Base-by-base conservation (phyloP, 2,113 vertebrate genomes). In the Lamprologus lemairii region DNA sequence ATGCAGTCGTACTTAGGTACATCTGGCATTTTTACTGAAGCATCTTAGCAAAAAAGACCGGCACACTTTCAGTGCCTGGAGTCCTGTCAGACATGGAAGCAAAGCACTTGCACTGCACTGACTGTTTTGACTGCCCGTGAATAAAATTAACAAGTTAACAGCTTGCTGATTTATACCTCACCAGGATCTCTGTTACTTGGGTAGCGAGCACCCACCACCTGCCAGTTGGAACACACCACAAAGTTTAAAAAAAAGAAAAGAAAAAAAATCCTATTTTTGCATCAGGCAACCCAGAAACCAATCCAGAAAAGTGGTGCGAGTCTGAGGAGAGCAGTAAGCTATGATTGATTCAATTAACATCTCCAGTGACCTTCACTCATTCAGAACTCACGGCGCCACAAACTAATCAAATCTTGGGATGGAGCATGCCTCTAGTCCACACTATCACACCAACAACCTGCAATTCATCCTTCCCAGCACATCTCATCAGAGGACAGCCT, bases 321-420 rank as follows among this genome's bases (percentile, higher is more conserved):
- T 82, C 84, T 68, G 47, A 89, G 19, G 57, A 73, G 65, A 85
- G 82, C 68, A 78, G 58, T n/a, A 63, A 82, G 75, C 78, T 78
- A 4, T 58, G 86, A 82, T 78, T 82, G 89, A 94, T 92, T 89
- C 47, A 81, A 91, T 94, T 90, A 93, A 82, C 87, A 86, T 90
- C 89, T 83, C 63, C 88, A 45, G 68, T 87, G 93, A 93, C 89
- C 88, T 88, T 87, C 75, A 81, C 78, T 87, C 89, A 86, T 79
- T 94, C 87, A 91, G 79, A 86, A 80, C 58, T 87, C 83, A 79
- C 21, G 47, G 81, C 35, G 2, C 37, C 85, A 85, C 37, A 68
- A 91, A 85, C 80, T 28, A 86, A 92, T 92, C 55, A 79, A 88
- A 89, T 87, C 40, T 80, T 65, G 86, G 45, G 79, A 91, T 4